These are phyloP conservation scores for Calypte anna DNA, from an alignment of 2,113 vertebrate genomes.

Conservation along the genomic window DNA sequence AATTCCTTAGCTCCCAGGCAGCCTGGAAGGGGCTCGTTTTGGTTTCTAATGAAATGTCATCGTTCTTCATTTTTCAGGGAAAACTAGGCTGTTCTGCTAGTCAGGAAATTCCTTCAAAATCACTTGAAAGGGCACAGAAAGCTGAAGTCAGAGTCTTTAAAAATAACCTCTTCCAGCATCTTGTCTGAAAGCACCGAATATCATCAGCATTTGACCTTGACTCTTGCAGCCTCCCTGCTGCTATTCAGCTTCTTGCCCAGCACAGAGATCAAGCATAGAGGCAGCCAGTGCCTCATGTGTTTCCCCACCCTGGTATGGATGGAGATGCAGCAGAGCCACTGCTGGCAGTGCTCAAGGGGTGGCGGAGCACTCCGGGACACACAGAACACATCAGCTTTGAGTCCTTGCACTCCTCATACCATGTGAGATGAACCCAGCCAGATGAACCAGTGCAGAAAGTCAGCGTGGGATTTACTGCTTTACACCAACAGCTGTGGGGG, in stretches of 20 bases:
- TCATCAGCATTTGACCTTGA: too few relatives aligned
- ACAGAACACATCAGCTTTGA: background rate
- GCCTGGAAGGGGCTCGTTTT: background rate
- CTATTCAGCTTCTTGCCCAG: background rate
- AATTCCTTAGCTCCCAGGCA: background rate
- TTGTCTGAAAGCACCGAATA: background rate
- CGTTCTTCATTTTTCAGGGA: background rate
- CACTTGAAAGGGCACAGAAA: background rate
- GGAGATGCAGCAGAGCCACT: background rate
- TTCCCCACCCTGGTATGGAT: fast-evolving
- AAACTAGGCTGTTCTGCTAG: background rate
- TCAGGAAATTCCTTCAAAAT: background rate
- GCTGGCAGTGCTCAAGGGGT: background rate
- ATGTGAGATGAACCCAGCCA: too few relatives aligned
- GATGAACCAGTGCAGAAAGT: background rate
- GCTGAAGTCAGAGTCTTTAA: background rate
- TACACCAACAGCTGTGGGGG: fast-evolving
- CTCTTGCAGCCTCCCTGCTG: background rate
- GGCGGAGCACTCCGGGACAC: too few relatives aligned
- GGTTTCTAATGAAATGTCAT: background rate
- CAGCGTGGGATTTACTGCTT: background rate
- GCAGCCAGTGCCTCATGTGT: fast-evolving
- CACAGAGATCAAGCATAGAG: background rate
- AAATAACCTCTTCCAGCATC: background rate
- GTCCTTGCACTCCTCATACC: background rate